These are phyloP conservation scores for Babylonia areolata DNA, from an alignment of 1,140 invertebrate genomes.

Conservation along the genomic window DNA sequence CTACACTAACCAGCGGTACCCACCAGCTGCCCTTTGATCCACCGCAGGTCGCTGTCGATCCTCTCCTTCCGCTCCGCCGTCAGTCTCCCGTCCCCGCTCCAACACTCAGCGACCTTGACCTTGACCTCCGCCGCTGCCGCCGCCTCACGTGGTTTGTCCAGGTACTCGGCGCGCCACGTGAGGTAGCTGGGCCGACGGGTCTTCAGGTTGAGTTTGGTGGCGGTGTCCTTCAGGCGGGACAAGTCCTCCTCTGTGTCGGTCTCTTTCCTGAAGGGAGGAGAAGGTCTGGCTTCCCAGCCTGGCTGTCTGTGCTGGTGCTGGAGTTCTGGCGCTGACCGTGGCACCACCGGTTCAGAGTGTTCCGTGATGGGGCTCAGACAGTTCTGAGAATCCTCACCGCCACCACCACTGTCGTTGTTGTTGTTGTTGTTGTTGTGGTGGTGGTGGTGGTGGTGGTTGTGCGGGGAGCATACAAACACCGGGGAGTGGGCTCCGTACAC, in stretches of 20 bases:
- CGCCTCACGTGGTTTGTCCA: constrained; percentile 29
- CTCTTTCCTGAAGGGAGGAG: neutral
- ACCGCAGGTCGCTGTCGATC: constrained; percentile 42
- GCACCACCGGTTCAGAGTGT: too few species aligned
- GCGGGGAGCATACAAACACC: neutral
- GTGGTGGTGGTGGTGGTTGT: too few species aligned
- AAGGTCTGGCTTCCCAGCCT: neutral
- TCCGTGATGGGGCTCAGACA: too few species aligned
- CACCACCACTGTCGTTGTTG: too few species aligned
- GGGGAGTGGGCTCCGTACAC: neutral
- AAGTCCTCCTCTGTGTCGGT: constrained; percentile 16
- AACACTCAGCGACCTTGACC: too few species aligned
- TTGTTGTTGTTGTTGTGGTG: too few species aligned
- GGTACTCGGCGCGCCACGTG: constrained; percentile 43
- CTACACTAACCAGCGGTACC: constrained; percentile 27
- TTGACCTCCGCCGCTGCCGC: neutral
- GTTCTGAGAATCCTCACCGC: too few species aligned
- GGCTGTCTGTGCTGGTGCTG: too few species aligned
- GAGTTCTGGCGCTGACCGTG: too few species aligned
- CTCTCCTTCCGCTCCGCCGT: constrained; percentile 38
- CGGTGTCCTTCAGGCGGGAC: constrained; percentile 34
- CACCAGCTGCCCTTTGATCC: constrained; percentile 48
- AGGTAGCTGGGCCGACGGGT: constrained; percentile 45
- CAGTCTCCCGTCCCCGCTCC: constrained; percentile 5
- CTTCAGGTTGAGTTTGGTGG: constrained; percentile 44